phyloP scores from a whole-genome alignment of 2,888 invertebrate genomes.

The Nemotelus nigrinus region DNA sequence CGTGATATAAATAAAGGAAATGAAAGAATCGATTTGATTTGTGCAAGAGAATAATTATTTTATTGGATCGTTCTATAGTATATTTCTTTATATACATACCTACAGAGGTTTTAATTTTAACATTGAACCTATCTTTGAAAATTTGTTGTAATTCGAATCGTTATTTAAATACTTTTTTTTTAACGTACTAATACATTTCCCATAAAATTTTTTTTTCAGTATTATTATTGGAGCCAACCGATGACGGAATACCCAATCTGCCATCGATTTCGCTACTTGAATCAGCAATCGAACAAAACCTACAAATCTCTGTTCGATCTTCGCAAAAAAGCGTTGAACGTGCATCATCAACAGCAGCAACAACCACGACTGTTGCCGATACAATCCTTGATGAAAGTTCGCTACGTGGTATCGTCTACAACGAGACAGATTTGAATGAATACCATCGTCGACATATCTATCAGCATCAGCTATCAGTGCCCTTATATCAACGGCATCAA shows the following conservation, averaged over 20 bases:
- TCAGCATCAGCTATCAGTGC: constrained; percentile 49
- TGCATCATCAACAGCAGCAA: constrained; percentile 2
- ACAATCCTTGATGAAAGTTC: not conserved
- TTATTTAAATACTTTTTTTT: too few species aligned
- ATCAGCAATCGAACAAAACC: constrained; percentile 43
- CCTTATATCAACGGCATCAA: constrained; percentile 8
- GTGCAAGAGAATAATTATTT: too few species aligned
- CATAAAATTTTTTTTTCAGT: constrained; percentile 37
- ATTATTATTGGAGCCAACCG: constrained; percentile 53
- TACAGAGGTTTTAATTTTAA: too few species aligned
- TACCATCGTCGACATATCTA: constrained; percentile 41
- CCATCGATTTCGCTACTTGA: constrained; percentile 49
- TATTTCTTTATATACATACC: too few species aligned
- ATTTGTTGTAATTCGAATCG: too few species aligned
- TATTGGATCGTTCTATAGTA: too few species aligned
- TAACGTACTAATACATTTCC: not conserved
- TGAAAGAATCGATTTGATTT: too few species aligned
- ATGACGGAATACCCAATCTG: constrained; percentile 51
- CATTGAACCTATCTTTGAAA: too few species aligned
- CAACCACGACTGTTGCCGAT: not conserved
- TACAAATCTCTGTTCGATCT: constrained; percentile 38
- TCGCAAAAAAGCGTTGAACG: constrained; percentile 26
- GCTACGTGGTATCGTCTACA: constrained; percentile 1
- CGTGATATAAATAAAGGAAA: too few species aligned
- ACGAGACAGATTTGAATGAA: constrained; percentile 45